A percentile compares a stretch with the other conserved stretches of the same genome.
phyloP scores from a whole-genome alignment of 2,888 invertebrate species.

The Xestia rhomboidea region DNA sequence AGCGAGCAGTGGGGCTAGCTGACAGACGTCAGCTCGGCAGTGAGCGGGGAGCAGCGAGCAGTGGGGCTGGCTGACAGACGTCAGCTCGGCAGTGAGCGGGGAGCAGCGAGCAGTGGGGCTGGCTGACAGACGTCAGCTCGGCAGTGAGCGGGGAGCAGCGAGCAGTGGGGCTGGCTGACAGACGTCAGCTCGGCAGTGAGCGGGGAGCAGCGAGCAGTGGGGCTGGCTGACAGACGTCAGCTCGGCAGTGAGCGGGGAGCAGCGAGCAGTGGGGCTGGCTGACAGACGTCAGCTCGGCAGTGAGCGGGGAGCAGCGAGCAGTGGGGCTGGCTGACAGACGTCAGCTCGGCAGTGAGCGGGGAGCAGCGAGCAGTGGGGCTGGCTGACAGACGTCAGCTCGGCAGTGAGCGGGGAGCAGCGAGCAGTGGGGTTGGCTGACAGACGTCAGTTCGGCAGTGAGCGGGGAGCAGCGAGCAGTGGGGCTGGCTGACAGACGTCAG shows the following conservation, averaged over 20 bases:
- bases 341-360: neutral
- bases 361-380: neutral
- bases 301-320: neutral
- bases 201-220: neutral
- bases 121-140: neutral
- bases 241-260: neutral
- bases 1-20: neutral
- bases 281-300: neutral
- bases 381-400: neutral
- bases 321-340: neutral
- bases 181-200: neutral
- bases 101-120: neutral
- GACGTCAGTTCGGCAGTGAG: neutral
- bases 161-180: neutral
- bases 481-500: neutral
- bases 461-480: neutral
- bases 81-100: neutral
- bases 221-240: neutral
- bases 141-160: neutral
- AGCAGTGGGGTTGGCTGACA: neutral
- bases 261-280: neutral
- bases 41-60: neutral
- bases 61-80: neutral
- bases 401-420: neutral
- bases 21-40: neutral